These are phyloP conservation scores for Panthera tigris DNA, from an alignment of 2,113 vertebrate species.

Conservation along the genomic window DNA sequence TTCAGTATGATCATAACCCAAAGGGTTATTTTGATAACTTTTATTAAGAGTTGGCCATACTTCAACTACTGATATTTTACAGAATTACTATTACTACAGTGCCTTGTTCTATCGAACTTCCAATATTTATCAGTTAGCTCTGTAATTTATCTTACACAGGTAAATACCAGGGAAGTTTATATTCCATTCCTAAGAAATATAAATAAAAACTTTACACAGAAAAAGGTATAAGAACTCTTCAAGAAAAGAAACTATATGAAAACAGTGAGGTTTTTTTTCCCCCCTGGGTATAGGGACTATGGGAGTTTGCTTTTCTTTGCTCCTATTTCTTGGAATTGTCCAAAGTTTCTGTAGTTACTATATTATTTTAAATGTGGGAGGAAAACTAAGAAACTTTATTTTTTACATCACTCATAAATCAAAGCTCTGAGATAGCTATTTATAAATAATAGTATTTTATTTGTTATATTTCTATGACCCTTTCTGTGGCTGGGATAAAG, in stretches of 20 bases:
- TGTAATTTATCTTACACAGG: slow-evolving; percentile 60
- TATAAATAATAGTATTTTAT: neutral
- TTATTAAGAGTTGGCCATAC: slow-evolving; percentile 43
- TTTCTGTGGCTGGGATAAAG: neutral
- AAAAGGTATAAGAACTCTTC: neutral
- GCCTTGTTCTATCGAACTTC: neutral
- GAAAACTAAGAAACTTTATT: neutral
- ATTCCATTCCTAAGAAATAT: neutral
- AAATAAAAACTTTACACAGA: neutral
- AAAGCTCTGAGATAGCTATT: neutral
- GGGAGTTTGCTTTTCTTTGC: neutral
- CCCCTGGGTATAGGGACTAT: neutral
- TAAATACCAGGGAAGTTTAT: slow-evolving; percentile 51
- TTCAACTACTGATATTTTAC: neutral
- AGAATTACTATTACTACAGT: slow-evolving; percentile 20
- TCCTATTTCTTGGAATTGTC: neutral
- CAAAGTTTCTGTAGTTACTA: neutral
- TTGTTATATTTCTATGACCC: neutral
- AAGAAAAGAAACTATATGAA: neutral
- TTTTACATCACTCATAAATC: slow-evolving; percentile 14
- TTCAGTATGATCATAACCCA: neutral
- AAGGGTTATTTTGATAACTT: neutral
- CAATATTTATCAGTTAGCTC: slow-evolving; percentile 43
- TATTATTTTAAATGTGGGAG: neutral
- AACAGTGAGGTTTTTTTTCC: neutral